Base-by-base conservation (phyloP, 2,113 vertebrate genomes). In the Sminthopsis crassicaudata region DNA sequence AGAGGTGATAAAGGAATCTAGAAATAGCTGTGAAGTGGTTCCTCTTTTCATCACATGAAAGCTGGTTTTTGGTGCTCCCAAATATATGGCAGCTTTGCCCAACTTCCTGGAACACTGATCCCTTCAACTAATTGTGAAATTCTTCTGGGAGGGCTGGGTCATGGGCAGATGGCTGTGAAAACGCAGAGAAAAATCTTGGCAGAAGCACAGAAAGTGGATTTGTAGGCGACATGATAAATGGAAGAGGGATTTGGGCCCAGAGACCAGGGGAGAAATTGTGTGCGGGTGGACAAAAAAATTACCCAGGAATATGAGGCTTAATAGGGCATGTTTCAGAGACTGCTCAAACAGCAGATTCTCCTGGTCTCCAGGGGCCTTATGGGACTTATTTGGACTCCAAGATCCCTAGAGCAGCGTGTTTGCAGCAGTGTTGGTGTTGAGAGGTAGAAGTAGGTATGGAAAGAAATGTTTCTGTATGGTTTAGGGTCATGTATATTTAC, bases 121-220 rank as follows among this genome's bases (percentile, higher is more conserved):
- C 76, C 94, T 90, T 95, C 92, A 42, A 67, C 94, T 96, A 90
- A 97, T 94, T 96, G 94, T 0, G 93, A 91, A 94, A 90, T 3
- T 93, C 94, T 97, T 88, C 90, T 92, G 55, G 93, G 95, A 97
- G 94, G 96, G 50, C 92, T 93, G 52, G 97, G 95, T 92, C 97
- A 94, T 52, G 95, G 96, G 96, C 92, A 96, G 96, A 92, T 53
- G 91, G 92, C 89, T 57, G 11, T 88, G 95, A 91, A 90, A 94
- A 96, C n/a, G 90, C 30, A 90, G 95, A 96, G 60, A 53, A 96
- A 94, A 91, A 90, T 52, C 91, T 94, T 93, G 97, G 97, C 94
- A 95, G 92, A 53, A 54, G 90, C 94, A 93, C 16, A 95, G 94
- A 89, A 60, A 95, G 42, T 90, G 51, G 50, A 96, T 97, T 95